Evolutionary conservation across 30 jellyfish, hydroid and myxozoan genomes (phyloP), one percentile per base, ranked within the genome.

Genomic region (Hydractinia echinata): DNA sequence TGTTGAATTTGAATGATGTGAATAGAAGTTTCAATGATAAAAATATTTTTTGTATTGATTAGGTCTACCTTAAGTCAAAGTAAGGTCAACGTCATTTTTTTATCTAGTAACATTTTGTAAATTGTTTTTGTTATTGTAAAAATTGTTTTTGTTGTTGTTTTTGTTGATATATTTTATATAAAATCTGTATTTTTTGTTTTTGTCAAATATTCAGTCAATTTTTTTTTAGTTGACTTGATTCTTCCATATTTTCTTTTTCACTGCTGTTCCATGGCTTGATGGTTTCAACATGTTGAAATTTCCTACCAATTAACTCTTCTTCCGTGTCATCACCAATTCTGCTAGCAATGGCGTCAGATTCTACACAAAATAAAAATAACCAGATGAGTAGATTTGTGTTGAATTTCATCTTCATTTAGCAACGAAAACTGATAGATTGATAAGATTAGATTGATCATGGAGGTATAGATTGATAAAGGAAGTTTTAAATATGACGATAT

Each of bases 281-380:
- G 44, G 44, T 30, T 30, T 30, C 44, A 30, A 30, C 44, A 30
- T 30, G 44, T 30, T 30, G 44, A 58, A 13, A 7, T 7, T 64
- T 13, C 74, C 81, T 64, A 86, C 98, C 98, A 15, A 82, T 86
- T 5, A 91, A 92, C 56, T 91, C 98, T 82, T 91, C 98, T 73
- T 91, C 98, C 10, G 98, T 91, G 79, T 91, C 98, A 55, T 91
- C 98, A 19, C 98, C 98, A 44, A 91, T 89, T 50, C 98, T 62
- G 83, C 83, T 86, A 52, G 86, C 98, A 88, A 87, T 69, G 21
- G 85, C 39, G 21, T 77, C 85, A 15, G 73, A 77, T 62, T 77
- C 85, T 77, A 77, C 56, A 4, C 10, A 6, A 51, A 6, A 51
- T 7, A 64, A 64, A n/a, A 13, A 64, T n/a, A 64, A 64, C 19